These are phyloP conservation scores for Elephantulus edwardii DNA, from an alignment of 2,113 vertebrate species.

Conservation along the genomic window DNA sequence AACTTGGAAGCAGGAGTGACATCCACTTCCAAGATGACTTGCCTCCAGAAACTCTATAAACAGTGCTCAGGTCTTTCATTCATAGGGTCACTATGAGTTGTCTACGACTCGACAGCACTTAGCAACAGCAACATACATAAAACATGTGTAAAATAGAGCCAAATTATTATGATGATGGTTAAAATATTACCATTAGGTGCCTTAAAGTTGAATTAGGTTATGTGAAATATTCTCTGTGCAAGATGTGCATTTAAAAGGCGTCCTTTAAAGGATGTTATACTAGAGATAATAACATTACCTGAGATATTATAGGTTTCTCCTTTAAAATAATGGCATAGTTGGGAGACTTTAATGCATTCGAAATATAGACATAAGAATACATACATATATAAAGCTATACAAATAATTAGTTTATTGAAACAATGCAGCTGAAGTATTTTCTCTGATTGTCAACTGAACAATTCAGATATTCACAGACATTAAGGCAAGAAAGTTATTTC, in stretches of 20 bases:
- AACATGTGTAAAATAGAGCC: constrained; percentile 9
- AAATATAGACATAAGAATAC: constrained; percentile 14
- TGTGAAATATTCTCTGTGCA: neutral
- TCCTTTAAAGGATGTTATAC: neutral
- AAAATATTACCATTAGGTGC: neutral
- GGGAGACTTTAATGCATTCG: neutral
- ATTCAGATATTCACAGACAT: neutral
- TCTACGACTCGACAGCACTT: no score
- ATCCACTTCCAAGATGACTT: no score
- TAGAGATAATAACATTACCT: neutral
- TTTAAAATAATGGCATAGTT: constrained; percentile 33
- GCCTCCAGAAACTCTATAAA: no score
- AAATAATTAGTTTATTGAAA: constrained; percentile 16
- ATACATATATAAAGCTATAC: neutral
- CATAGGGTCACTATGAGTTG: no score
- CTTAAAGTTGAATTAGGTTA: neutral
- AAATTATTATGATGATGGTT: neutral
- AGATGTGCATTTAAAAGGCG: neutral
- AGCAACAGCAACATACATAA: no score
- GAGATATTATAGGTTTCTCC: neutral
- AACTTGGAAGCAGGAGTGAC: no score
- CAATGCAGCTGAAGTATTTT: neutral
- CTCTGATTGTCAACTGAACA: constrained; percentile 4
- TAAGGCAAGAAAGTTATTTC: neutral
- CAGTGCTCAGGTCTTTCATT: no score